Percentiles rank a stretch among this genome's conserved stretches.
Evolutionary conservation across 37 sponge, comb jelly and placozoan species (phyloP).

Genomic region (Eunapius fragilis): DNA sequence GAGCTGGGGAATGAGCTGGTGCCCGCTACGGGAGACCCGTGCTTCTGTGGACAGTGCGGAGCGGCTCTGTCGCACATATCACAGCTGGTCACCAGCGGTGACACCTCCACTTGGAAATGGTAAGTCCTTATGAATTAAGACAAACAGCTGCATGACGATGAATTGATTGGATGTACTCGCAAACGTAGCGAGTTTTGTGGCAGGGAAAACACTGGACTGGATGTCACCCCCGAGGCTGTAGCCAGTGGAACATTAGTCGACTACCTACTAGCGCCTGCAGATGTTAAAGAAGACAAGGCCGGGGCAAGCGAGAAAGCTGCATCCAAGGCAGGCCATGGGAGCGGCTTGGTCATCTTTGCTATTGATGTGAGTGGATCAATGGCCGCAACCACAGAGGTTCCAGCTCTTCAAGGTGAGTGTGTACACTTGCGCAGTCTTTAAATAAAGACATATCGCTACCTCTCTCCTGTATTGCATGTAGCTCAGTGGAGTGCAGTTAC

Average conservation of each 20-base stretch:
- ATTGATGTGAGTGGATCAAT: conserved; percentile 92
- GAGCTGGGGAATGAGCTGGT: conserved; percentile 48
- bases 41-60: conserved; percentile 64
- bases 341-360: conserved; percentile 80
- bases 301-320: conserved; percentile 17
- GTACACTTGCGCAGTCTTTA: too few species aligned
- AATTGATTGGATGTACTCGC: neutral
- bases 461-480: conserved; percentile 1
- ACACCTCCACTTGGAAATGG: conserved; percentile 78
- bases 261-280: conserved; percentile 77
- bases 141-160: neutral
- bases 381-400: conserved; percentile 76
- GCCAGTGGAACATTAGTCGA: conserved; percentile 42
- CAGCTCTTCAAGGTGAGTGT: conserved; percentile 86
- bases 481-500: conserved; percentile 80
- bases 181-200: conserved; percentile 94
- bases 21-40: conserved; percentile 37
- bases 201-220: conserved; percentile 59
- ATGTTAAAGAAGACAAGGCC: conserved; percentile 37
- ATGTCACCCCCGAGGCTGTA: conserved; percentile 38
- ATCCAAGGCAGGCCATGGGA: conserved; percentile 12
- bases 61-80: conserved; percentile 77
- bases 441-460: too few species aligned
- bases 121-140: conserved; percentile 6
- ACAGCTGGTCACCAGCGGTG: conserved; percentile 25